Conservation (phyloP, 2,113 vertebrate genomes). For the Cavia aperea region DNA sequence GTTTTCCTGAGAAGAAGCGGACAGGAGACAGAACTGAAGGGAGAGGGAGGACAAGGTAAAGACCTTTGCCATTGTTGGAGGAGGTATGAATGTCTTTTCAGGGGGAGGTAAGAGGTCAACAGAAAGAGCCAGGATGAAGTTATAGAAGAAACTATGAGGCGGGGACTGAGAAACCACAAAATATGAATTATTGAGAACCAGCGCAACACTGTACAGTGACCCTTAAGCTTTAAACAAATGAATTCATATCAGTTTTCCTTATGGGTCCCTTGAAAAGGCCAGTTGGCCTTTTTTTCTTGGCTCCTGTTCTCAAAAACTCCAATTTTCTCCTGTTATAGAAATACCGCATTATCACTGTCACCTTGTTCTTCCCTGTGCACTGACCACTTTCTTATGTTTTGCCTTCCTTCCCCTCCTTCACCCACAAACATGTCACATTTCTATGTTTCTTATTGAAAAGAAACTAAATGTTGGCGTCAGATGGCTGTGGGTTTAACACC, state of each 20-base stretch:
- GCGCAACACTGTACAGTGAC: neutral
- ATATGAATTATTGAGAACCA: neutral
- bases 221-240: neutral
- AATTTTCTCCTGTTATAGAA: neutral
- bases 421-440: neutral
- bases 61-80: neutral
- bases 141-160: neutral
- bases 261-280: neutral
- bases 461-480: neutral
- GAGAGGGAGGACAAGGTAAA: neutral
- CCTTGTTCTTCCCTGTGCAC: neutral
- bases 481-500: neutral
- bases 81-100: neutral
- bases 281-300: neutral
- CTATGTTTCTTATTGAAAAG: neutral
- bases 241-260: neutral
- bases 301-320: neutral
- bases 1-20: neutral
- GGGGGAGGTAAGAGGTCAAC: neutral
- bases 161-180: neutral
- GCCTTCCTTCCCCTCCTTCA: neutral
- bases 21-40: conserved; percentile 5
- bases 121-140: neutral
- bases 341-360: neutral
- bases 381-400: neutral